phyloP scores from a whole-genome alignment of 1,140 invertebrate species.

The Heliconius hermathena region DNA sequence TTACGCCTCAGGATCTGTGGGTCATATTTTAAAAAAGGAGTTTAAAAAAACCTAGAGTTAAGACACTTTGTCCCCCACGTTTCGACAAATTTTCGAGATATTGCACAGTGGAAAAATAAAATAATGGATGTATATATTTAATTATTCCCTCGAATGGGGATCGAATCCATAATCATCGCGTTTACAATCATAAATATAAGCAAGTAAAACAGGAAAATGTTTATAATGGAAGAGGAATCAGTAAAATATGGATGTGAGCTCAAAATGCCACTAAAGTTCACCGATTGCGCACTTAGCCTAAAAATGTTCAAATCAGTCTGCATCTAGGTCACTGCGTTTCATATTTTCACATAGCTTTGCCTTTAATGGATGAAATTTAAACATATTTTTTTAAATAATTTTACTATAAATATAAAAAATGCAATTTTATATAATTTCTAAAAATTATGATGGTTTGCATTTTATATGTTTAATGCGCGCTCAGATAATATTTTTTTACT shows the following conservation, averaged over 20 bases:
- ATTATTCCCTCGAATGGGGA: too few relatives aligned
- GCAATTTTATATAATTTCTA: not conserved
- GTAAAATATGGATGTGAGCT: not conserved
- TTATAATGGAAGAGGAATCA: not conserved
- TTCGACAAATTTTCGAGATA: too few relatives aligned
- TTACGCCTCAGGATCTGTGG: too few relatives aligned
- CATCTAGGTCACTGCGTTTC: conserved; percentile 6
- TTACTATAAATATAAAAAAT: not conserved
- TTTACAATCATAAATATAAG: too few relatives aligned
- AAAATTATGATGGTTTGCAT: not conserved
- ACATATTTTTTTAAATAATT: not conserved
- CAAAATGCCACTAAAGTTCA: not conserved
- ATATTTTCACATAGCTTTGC: not conserved
- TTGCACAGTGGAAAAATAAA: too few relatives aligned
- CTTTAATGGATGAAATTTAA: not conserved
- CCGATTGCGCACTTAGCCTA: conserved; percentile 19
- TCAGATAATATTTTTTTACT: not conserved
- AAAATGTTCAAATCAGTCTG: conserved; percentile 6
- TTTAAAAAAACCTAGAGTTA: too few relatives aligned
- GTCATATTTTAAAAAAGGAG: too few relatives aligned
- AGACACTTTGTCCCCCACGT: too few relatives aligned
- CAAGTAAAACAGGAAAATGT: not conserved
- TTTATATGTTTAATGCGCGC: not conserved
- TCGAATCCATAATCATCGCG: too few relatives aligned
- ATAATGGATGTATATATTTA: too few relatives aligned